These are phyloP conservation scores for Brachionus rubens DNA, from an alignment of 1,140 invertebrate species.

Conservation along the genomic window DNA sequence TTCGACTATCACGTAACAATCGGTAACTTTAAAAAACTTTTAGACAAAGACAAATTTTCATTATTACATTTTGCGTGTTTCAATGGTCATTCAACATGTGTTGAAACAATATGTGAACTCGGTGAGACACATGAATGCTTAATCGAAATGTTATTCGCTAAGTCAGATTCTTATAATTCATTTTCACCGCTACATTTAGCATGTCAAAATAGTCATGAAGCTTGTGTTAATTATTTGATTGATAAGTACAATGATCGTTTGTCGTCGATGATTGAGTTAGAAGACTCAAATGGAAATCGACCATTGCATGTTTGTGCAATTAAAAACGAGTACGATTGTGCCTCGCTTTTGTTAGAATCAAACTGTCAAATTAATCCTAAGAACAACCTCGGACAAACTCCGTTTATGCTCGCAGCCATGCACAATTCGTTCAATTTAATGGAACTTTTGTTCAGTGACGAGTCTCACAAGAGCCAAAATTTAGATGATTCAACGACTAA, in stretches of 20 bases:
- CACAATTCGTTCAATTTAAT: conserved; percentile 33
- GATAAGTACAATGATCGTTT: conserved; percentile 17
- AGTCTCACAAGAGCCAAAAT: conserved; percentile 57
- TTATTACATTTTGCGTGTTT: conserved; percentile 32
- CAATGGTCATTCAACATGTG: conserved; percentile 21
- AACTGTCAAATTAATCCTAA: not conserved
- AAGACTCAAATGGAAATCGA: conserved; percentile 25
- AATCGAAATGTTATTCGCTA: not conserved
- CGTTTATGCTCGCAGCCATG: conserved; percentile 30
- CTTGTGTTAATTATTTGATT: conserved; percentile 30
- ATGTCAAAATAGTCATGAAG: conserved; percentile 23
- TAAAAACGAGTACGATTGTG: conserved; percentile 31
- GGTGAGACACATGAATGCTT: conserved; percentile 3
- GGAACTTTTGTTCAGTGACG: conserved; percentile 66
- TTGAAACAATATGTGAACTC: conserved; percentile 27
- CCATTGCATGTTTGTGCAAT: conserved; percentile 22
- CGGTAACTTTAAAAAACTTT: not conserved
- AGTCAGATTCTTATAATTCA: not conserved
- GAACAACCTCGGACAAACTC: conserved; percentile 10
- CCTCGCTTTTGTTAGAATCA: not conserved
- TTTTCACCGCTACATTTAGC: conserved; percentile 34
- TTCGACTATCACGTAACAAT: not conserved
- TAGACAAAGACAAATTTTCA: conserved; percentile 27
- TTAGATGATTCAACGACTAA: not conserved
- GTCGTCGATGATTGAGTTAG: not conserved